Percentiles rank a stretch among this genome's conserved stretches.
These are phyloP conservation scores for Empidonax alnorum DNA, from an alignment of 2,113 vertebrate species.

Conservation along the genomic window DNA sequence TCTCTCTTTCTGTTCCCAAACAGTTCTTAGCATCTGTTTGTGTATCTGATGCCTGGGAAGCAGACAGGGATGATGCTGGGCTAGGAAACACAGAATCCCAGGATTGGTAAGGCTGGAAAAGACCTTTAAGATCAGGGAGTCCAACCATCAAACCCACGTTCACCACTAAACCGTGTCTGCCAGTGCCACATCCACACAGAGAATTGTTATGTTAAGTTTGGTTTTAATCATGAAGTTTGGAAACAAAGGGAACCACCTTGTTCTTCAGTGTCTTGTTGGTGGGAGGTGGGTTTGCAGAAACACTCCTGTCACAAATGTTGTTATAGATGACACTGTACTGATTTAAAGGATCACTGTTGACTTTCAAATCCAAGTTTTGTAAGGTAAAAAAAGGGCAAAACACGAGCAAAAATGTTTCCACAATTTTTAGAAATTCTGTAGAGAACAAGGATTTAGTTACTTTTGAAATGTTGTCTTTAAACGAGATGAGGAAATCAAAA, in stretches of 20 bases:
- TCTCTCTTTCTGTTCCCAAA: not conserved
- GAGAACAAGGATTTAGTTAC: not conserved
- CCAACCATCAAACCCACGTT: not conserved
- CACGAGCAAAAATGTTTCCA: not conserved
- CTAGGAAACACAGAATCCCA: not conserved
- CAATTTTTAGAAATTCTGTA: not conserved
- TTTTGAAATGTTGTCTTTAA: not conserved
- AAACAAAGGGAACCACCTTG: not conserved
- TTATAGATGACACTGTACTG: not conserved
- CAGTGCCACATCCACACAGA: not conserved
- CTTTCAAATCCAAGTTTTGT: not conserved
- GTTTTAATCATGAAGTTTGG: not conserved
- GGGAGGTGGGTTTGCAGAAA: not conserved
- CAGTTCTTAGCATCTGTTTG: not conserved
- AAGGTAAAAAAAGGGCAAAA: not conserved
- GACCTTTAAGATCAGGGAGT: not conserved
- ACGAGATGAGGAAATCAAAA: not conserved
- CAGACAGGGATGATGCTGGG: not conserved
- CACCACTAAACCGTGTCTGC: not conserved
- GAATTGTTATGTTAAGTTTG: not conserved
- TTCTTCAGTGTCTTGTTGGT: not conserved
- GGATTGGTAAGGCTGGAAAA: not conserved
- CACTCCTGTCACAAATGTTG: not conserved
- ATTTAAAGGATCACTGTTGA: not conserved
- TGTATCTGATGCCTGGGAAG: not conserved